A percentile compares a stretch with the other conserved stretches of the same genome.
Conservation (phyloP, 2,113 vertebrate genomes). For the Charadrius vociferus region DNA sequence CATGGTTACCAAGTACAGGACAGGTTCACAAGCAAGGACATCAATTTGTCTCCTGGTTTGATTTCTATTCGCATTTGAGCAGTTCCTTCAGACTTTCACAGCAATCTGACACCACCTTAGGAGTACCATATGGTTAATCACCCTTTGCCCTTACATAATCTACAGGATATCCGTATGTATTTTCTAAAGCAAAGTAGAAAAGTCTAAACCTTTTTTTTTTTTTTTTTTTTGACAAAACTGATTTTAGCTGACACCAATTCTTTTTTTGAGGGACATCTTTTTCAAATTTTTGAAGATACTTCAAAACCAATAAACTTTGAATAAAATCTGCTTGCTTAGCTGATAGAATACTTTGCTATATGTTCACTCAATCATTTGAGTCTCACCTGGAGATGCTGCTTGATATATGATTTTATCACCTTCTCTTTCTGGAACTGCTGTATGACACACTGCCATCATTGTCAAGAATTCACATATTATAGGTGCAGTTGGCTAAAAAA, state of each 20-base stretch:
- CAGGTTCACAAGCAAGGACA: neutral
- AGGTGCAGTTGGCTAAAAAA: slow-evolving; percentile 88
- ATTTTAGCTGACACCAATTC: neutral
- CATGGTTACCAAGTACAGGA: neutral
- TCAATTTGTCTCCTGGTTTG: neutral
- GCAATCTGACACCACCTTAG: neutral
- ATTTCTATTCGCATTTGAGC: neutral
- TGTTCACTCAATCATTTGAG: neutral
- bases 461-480: slow-evolving; percentile 98
- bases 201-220: neutral
- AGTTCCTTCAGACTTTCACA: neutral
- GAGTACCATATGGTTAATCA: neutral
- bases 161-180: neutral
- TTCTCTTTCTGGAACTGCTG: slow-evolving; percentile 90
- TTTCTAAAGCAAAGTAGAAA: neutral
- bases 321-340: neutral
- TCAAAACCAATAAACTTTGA: neutral
- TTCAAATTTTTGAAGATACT: neutral
- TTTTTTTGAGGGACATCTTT: neutral
- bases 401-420: slow-evolving; percentile 91
- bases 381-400: slow-evolving; percentile 94
- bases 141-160: neutral
- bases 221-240: neutral
- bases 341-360: neutral
- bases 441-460: slow-evolving; percentile 99